A percentile compares a stretch with the other conserved stretches of the same genome.
These are phyloP conservation scores for Beris chalybata DNA, from an alignment of 2,888 invertebrate species.

Conservation along the genomic window DNA sequence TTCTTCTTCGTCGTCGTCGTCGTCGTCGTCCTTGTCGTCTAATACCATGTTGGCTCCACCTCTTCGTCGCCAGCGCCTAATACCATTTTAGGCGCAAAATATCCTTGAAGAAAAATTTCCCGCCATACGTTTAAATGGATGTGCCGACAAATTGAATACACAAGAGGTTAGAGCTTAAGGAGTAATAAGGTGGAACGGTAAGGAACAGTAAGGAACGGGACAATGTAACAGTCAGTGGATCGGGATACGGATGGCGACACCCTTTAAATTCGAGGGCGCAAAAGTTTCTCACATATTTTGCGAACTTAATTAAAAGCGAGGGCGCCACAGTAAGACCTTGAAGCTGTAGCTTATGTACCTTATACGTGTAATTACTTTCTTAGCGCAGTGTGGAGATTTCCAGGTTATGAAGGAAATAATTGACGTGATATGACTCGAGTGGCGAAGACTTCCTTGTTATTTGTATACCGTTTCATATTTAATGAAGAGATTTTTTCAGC, in stretches of 20 bases:
- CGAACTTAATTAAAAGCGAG: slow-evolving; percentile 36
- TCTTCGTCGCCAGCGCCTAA: too few relatives aligned
- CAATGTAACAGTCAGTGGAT: slow-evolving; percentile 5
- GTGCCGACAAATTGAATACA: slow-evolving; percentile 37
- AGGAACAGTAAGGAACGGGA: background rate
- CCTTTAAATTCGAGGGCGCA: too few relatives aligned
- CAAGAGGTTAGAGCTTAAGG: slow-evolving; percentile 19
- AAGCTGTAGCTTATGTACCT: slow-evolving; percentile 1
- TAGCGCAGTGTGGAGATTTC: background rate
- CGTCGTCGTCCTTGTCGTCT: background rate
- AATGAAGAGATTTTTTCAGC: too few relatives aligned
- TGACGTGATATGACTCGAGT: too few relatives aligned
- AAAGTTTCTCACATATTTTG: slow-evolving; percentile 29
- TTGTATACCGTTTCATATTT: too few relatives aligned
- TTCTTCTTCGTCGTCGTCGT: background rate
- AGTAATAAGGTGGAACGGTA: background rate
- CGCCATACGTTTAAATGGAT: slow-evolving; percentile 33
- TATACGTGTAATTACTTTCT: slow-evolving; percentile 33
- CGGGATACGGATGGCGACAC: background rate
- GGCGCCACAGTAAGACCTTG: slow-evolving; percentile 1
- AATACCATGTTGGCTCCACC: too few relatives aligned
- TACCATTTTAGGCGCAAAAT: slow-evolving; percentile 8
- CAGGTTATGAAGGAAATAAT: too few relatives aligned
- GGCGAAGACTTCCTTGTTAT: too few relatives aligned
- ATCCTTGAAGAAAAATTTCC: slow-evolving; percentile 34